Conservation (phyloP, 2,797 vertebrate genomes). For the Premnoplex brunnescens region DNA sequence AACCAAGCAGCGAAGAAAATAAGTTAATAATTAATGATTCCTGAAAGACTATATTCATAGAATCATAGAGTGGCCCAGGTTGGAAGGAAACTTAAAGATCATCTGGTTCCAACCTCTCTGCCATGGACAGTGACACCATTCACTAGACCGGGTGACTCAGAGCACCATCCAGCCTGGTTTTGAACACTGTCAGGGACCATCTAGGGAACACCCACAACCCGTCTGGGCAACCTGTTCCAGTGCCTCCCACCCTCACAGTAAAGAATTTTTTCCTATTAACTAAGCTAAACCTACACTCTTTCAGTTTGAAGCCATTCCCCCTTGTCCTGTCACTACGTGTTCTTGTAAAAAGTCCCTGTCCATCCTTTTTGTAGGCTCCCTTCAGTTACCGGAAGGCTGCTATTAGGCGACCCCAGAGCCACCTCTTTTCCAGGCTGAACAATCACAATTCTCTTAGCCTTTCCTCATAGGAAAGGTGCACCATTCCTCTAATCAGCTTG, state of each 20-base stretch:
- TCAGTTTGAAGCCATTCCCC: neutral
- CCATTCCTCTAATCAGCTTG: neutral
- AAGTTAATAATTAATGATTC: neutral
- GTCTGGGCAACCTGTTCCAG: neutral
- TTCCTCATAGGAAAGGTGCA: neutral
- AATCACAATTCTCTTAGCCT: neutral
- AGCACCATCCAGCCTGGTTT: neutral
- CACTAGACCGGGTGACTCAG: neutral
- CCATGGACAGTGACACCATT: neutral
- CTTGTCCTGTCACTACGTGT: neutral
- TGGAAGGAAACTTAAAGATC: rapidly evolving
- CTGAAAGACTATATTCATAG: neutral
- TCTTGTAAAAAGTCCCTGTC: too few species aligned
- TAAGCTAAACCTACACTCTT: neutral
- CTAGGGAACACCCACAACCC: too few species aligned
- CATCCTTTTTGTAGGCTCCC: neutral
- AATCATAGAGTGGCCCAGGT: neutral
- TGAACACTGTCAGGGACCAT: neutral
- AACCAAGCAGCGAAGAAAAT: neutral
- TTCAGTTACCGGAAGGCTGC: neutral
- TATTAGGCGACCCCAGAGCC: too few species aligned
- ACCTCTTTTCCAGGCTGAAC: neutral
- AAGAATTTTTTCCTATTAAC: neutral
- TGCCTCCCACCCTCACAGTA: neutral
- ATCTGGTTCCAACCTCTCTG: neutral